Conservation (phyloP, 2,888 invertebrate species). For the Trisateles emortualis region DNA sequence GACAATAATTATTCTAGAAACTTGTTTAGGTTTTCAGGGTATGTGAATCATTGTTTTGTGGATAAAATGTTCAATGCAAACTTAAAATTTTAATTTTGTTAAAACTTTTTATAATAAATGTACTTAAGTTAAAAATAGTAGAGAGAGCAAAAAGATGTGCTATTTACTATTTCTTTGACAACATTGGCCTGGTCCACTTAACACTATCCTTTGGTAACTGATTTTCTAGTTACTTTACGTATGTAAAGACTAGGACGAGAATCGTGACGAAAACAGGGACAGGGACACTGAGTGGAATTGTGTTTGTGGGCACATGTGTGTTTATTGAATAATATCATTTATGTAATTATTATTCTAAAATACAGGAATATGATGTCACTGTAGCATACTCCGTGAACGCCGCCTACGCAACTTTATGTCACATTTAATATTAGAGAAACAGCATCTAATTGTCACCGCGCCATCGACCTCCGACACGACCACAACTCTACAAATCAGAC, state of each 20-base stretch:
- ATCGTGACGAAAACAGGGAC: slow-evolving; percentile 13
- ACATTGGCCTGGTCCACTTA: slow-evolving; percentile 5
- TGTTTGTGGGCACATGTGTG: slow-evolving; percentile 17
- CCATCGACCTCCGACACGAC: slow-evolving; percentile 55
- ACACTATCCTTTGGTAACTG: slow-evolving; percentile 12
- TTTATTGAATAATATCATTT: slow-evolving; percentile 43
- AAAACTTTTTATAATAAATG: not conserved
- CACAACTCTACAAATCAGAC: slow-evolving; percentile 55
- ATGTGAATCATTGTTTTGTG: too few relatives aligned
- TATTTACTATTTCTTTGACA: slow-evolving; percentile 17
- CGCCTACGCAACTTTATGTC: slow-evolving; percentile 65
- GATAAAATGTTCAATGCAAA: too few relatives aligned
- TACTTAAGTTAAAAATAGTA: not conserved
- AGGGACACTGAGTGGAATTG: slow-evolving; percentile 4
- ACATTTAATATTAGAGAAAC: slow-evolving; percentile 56
- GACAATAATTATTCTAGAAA: not conserved
- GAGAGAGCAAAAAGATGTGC: slow-evolving; percentile 3
- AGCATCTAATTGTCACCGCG: slow-evolving; percentile 49
- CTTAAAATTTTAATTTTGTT: too few relatives aligned
- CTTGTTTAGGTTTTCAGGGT: not conserved
- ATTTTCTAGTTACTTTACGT: slow-evolving; percentile 1
- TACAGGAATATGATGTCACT: slow-evolving; percentile 71
- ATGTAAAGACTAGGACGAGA: not conserved
- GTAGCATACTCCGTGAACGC: slow-evolving; percentile 45
- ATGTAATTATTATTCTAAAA: slow-evolving; percentile 61